Percentiles rank a stretch among this genome's conserved stretches.
phyloP scores from a whole-genome alignment of 2,113 vertebrate species.

The Erpornis zantholeuca region DNA sequence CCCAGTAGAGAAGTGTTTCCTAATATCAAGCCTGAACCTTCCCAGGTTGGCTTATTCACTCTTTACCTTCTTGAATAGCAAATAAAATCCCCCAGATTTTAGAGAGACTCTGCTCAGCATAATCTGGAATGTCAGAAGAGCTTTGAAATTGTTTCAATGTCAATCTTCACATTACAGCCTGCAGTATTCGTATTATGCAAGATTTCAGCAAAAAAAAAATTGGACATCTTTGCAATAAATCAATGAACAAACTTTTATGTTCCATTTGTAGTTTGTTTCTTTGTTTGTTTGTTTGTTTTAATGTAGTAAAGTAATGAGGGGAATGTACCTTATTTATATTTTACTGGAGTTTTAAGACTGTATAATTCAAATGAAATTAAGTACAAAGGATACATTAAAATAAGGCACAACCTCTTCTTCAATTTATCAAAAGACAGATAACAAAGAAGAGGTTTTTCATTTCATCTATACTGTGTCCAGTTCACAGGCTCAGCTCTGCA shows the following conservation, averaged over 20 bases:
- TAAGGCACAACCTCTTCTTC: background rate
- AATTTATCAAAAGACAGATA: background rate
- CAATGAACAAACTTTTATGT: background rate
- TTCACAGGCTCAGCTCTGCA: background rate
- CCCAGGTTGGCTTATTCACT: background rate
- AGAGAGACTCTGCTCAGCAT: slow-evolving; percentile 12
- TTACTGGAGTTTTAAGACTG: background rate
- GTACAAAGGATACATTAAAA: background rate
- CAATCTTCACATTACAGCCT: slow-evolving; percentile 17
- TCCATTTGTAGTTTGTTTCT: background rate
- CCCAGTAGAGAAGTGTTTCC: background rate
- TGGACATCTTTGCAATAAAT: background rate
- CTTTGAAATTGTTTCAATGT: slow-evolving; percentile 34
- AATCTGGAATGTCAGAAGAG: slow-evolving; percentile 39
- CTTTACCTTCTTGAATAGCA: background rate
- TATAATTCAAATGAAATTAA: background rate
- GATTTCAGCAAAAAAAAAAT: background rate
- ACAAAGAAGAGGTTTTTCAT: background rate
- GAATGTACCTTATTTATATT: background rate
- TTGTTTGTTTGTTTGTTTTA: background rate
- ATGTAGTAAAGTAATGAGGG: background rate
- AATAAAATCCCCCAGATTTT: slow-evolving; percentile 28
- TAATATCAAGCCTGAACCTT: background rate
- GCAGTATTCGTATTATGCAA: background rate
- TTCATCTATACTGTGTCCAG: background rate